These are phyloP conservation scores for Platyrinchus mystaceus DNA, from an alignment of 2,797 vertebrate species.

Conservation along the genomic window DNA sequence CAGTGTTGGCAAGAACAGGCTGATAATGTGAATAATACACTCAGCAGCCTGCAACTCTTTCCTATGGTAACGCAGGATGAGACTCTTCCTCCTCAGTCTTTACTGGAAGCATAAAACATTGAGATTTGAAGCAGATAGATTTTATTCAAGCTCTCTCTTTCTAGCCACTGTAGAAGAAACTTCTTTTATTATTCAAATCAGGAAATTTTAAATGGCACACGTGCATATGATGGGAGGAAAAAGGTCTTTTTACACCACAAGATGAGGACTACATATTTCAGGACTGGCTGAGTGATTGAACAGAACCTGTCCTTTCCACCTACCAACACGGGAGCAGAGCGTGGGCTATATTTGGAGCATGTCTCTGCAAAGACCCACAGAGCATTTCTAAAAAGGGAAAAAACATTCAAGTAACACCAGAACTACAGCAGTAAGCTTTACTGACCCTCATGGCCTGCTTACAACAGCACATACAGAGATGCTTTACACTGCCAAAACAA, in stretches of 20 bases:
- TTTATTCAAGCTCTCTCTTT: background rate
- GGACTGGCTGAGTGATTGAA: background rate
- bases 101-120: background rate
- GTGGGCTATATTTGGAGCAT: background rate
- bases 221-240: background rate
- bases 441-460: background rate
- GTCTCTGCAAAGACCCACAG: background rate
- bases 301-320: background rate
- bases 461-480: background rate
- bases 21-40: slow-evolving; percentile 25
- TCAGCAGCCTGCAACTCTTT: background rate
- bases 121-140: background rate
- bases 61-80: slow-evolving; percentile 15
- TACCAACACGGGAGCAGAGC: background rate
- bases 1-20: background rate
- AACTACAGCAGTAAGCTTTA: background rate
- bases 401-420: background rate
- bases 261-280: background rate
- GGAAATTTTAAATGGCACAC: background rate
- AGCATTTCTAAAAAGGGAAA: background rate
- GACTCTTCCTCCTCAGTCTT: background rate
- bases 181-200: background rate
- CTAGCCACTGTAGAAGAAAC: background rate
- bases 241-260: background rate
- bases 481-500: rapidly evolving